A percentile compares a stretch with the other conserved stretches of the same genome.
phyloP scores from a whole-genome alignment of 2,797 vertebrate species.

The Pantherophis alleghaniensis region DNA sequence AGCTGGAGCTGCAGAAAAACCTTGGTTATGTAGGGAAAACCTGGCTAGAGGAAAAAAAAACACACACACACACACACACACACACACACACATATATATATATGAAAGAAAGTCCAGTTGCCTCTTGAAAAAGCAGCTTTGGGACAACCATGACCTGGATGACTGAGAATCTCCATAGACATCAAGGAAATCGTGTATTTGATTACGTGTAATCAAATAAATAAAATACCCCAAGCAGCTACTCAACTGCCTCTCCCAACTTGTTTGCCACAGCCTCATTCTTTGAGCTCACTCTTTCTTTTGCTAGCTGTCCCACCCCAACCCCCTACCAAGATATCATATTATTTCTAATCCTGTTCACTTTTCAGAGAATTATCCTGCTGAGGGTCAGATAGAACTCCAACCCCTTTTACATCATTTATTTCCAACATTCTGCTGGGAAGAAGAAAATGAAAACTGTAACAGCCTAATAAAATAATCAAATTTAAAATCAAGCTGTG shows the following conservation, averaged over 20 bases:
- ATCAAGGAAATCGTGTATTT: too few species aligned
- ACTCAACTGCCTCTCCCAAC: background rate
- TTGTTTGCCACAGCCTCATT: background rate
- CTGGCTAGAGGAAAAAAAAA: too few species aligned
- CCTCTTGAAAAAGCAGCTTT: too few species aligned
- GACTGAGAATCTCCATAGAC: too few species aligned
- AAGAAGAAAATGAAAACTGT: slow-evolving; percentile 35
- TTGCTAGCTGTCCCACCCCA: background rate
- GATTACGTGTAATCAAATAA: too few species aligned
- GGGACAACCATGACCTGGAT: too few species aligned
- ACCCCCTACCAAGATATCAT: background rate
- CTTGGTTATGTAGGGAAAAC: too few species aligned
- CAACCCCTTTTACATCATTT: background rate
- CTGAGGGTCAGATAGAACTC: background rate
- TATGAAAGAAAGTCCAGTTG: too few species aligned
- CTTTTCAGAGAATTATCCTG: background rate
- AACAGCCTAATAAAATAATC: slow-evolving; percentile 46
- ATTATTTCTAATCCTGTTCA: background rate
- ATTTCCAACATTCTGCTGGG: background rate
- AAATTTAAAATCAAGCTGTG: slow-evolving; percentile 54
- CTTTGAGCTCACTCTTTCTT: background rate
- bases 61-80: too few species aligned
- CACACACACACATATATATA: too few species aligned
- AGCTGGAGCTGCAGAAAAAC: too few species aligned
- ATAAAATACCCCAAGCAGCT: background rate